Evolutionary conservation across 1,140 invertebrate species (phyloP), one percentile per base, ranked within the genome.

Genomic region (Ceratina japonica): DNA sequence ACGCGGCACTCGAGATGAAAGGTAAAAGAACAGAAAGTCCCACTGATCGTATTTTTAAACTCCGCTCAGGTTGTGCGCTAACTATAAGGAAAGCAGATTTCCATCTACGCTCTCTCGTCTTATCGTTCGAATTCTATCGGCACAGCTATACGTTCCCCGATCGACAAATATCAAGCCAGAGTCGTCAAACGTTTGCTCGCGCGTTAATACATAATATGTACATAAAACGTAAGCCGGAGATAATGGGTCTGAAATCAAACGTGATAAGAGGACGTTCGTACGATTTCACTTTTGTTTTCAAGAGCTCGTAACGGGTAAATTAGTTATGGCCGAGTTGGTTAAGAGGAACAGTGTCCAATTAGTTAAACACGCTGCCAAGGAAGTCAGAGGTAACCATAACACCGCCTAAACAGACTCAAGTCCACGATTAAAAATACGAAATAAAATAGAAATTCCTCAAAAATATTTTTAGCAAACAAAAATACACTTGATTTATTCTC

Each of bases 1-100:
- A 91, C 79, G 94, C 93, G 12, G 93, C 93, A n/a, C 92, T 93
- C 77, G 93, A 94, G 83, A 93, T 94, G 59, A 93, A 92, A 89
- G 93, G 94, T 94, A 91, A 78, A 52, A 49, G 12, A 20, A 4
- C 12, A 74, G 54, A 22, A 22, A 22, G 31, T 3, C 52, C 52
- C 2, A 54, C 12, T 18, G 54, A n/a, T 56, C 1, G 54, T 16
- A 56, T 56, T 56, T 56, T 56, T 56, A 0, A 7, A 44, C 27
- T 1, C 4, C 1, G 27, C 27, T 1, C 27, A 44, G 37, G 3
- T n/a, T n/a, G n/a, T 44, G 10, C 37, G n/a, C 54, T 56, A 18
- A 56, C 13, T 5, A 16, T 1, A 13, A 56, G 3, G 13, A 13
- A 16, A n/a, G 3, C n/a, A 16, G 54, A 44, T 56, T 56, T 56